These are phyloP conservation scores for Torymus auratus DNA, from an alignment of 2,888 invertebrate genomes.

Conservation along the genomic window DNA sequence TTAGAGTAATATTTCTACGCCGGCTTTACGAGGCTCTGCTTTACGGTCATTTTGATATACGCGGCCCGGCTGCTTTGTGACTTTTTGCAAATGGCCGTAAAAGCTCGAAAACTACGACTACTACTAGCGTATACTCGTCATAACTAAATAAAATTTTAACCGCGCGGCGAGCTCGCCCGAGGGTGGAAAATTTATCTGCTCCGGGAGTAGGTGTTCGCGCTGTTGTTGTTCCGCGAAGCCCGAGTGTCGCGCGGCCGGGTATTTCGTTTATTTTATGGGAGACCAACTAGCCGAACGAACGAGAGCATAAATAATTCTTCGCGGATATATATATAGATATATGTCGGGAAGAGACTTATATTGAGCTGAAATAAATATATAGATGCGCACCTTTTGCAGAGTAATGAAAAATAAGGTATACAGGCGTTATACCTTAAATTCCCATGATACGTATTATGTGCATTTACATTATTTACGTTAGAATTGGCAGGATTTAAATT, in stretches of 20 bases:
- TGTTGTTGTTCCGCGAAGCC: not conserved
- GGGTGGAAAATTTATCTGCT: conserved; percentile 1
- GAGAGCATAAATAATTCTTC: no score
- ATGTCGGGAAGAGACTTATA: no score
- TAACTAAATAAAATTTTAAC: conserved; percentile 40
- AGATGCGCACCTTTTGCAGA: no score
- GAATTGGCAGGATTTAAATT: no score
- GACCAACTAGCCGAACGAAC: not conserved
- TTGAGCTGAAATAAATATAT: no score
- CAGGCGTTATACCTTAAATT: no score
- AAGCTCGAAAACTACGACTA: conserved; percentile 11
- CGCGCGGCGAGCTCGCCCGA: conserved; percentile 1
- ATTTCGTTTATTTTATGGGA: not conserved
- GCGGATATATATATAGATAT: no score
- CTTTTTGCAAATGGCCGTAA: conserved; percentile 39
- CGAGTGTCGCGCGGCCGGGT: not conserved
- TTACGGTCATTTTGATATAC: conserved; percentile 44
- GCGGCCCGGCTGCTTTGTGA: conserved; percentile 17
- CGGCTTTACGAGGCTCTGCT: conserved; percentile 27
- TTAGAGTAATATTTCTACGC: conserved; percentile 14
- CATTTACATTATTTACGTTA: no score
- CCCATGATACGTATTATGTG: no score
- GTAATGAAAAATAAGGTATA: no score
- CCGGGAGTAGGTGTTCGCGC: no score
- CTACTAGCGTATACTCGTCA: conserved; percentile 6